Evolutionary conservation across 2,797 vertebrate genomes (phyloP).

Genomic region (Chelonia mydas): DNA sequence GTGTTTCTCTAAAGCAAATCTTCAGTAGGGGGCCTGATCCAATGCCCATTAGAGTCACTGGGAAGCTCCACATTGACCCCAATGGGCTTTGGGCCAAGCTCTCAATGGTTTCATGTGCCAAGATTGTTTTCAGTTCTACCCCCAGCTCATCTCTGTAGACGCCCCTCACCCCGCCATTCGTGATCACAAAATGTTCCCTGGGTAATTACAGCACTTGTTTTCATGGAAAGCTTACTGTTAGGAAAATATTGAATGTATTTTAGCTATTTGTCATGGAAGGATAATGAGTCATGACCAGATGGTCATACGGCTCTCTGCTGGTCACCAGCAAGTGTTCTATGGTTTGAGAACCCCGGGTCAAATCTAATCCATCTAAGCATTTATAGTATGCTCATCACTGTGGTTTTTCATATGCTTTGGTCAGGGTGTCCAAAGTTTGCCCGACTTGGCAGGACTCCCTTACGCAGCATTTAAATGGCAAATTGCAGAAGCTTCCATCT

Average conservation of each 20-base stretch:
- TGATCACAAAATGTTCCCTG: background rate
- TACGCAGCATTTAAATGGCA: background rate
- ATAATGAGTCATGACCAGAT: background rate
- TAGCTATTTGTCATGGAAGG: background rate
- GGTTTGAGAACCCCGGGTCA: background rate
- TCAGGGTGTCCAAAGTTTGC: accelerated
- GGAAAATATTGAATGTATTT: background rate
- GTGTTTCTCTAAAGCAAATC: background rate
- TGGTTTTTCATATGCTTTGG: background rate
- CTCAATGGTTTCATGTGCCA: background rate
- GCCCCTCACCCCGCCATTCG: background rate
- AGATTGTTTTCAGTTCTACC: background rate
- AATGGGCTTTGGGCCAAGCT: background rate
- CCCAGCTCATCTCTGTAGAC: background rate
- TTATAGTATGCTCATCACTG: background rate
- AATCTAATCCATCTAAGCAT: background rate
- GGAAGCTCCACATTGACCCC: too few species aligned
- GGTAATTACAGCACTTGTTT: background rate
- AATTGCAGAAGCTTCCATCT: background rate
- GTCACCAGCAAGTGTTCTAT: background rate
- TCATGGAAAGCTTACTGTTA: accelerated
- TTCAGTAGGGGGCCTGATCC: background rate
- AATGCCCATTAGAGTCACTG: background rate
- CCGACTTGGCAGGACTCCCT: background rate
- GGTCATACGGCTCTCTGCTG: background rate